Conservation (phyloP, 2,113 vertebrate genomes). For the Actenoides hombroni region DNA sequence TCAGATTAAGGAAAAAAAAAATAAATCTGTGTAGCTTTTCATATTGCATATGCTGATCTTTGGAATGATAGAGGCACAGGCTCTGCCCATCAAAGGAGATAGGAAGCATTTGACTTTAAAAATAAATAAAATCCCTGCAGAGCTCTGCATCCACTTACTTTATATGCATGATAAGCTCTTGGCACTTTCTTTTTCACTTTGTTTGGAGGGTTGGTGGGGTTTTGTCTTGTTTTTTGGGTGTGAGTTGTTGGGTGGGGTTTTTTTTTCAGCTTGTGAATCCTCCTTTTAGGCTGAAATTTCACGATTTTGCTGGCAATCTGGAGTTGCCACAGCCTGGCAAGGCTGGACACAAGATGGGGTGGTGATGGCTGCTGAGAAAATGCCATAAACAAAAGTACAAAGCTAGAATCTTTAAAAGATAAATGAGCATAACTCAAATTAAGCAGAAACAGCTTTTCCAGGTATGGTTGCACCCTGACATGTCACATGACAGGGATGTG, state of each 20-base stretch:
- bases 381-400: not conserved
- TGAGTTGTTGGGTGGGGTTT: not conserved
- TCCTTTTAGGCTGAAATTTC: not conserved
- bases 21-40: not conserved
- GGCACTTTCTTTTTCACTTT: not conserved
- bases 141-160: not conserved
- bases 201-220: not conserved
- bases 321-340: not conserved
- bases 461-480: not conserved
- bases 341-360: not conserved
- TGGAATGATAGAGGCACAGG: not conserved
- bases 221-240: not conserved
- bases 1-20: not conserved
- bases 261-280: not conserved
- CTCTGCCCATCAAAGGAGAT: not conserved
- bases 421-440: fast-evolving
- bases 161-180: not conserved
- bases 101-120: not conserved
- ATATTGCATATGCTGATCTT: not conserved
- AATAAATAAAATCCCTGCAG: not conserved
- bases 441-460: not conserved
- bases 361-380: not conserved
- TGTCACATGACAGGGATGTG: not conserved
- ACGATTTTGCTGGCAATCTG: not conserved
- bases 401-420: not conserved